Conservation (phyloP, 1,140 invertebrate species). For the Drosophila equinoxialis region DNA sequence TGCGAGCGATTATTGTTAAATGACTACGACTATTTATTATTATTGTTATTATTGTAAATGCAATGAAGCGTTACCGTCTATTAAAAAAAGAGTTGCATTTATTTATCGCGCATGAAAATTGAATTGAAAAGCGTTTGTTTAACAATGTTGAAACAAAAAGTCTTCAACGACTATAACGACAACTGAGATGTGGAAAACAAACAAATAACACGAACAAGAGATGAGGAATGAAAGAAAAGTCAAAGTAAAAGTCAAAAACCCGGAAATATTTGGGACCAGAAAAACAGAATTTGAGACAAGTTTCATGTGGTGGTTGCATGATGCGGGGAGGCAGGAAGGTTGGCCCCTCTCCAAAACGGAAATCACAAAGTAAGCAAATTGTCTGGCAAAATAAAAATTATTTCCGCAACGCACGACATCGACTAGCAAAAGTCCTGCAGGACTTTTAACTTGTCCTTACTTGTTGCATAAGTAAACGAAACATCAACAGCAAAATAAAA, state of each 20-base stretch:
- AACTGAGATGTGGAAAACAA: too few species aligned
- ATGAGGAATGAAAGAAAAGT: neutral
- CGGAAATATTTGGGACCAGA: conserved; percentile 69
- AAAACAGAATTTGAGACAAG: neutral
- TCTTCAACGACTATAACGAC: neutral
- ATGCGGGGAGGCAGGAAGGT: conserved; percentile 14
- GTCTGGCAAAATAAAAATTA: conserved; percentile 83
- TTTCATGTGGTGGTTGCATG: neutral
- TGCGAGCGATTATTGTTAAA: conserved; percentile 67
- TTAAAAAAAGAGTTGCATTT: neutral
- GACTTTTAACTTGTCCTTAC: conserved; percentile 30
- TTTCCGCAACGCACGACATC: conserved; percentile 68
- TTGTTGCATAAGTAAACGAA: conserved; percentile 51
- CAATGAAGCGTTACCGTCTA: conserved; percentile 48
- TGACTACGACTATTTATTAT: conserved; percentile 51
- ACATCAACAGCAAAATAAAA: conserved; percentile 3
- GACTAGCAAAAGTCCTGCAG: conserved; percentile 28
- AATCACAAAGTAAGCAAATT: conserved; percentile 83
- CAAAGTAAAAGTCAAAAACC: conserved; percentile 50
- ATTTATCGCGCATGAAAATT: neutral
- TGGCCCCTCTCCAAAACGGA: conserved; percentile 53
- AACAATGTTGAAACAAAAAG: conserved; percentile 11
- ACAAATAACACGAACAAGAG: neutral
- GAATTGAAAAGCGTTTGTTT: neutral
- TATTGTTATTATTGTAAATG: conserved; percentile 46